Evolutionary conservation across 2,113 vertebrate species (phyloP).

Genomic region (Actinemys pallida): DNA sequence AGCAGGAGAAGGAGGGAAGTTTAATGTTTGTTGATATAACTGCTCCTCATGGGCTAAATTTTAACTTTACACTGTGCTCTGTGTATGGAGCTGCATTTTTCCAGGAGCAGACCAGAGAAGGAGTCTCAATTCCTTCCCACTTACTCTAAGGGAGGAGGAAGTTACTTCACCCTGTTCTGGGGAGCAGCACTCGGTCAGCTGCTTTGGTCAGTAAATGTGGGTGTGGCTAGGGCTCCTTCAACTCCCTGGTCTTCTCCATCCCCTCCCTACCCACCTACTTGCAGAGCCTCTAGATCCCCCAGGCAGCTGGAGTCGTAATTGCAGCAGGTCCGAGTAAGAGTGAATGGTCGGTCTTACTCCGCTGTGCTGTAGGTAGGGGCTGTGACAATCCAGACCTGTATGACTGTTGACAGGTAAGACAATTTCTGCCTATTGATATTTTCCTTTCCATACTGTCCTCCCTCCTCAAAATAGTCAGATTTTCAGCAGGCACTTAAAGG

Average conservation of each 20-base stretch:
- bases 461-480: neutral
- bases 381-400: fast-evolving
- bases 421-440: neutral
- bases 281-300: neutral
- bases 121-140: neutral
- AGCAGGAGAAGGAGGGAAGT: neutral
- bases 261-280: neutral
- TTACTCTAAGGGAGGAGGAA: neutral
- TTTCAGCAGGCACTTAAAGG: neutral
- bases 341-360: neutral
- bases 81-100: neutral
- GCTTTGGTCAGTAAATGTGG: neutral
- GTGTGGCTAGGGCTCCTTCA: neutral
- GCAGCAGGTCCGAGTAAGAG: neutral
- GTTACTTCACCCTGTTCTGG: neutral
- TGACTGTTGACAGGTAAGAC: neutral
- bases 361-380: neutral
- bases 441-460: neutral
- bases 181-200: neutral
- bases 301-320: neutral
- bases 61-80: neutral
- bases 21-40: too few species aligned
- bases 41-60: neutral
- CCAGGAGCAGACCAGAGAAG: neutral
- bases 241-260: neutral